These are phyloP conservation scores for Pangasius sanitwongsei DNA, from an alignment of 2,797 vertebrate genomes.

Conservation along the genomic window DNA sequence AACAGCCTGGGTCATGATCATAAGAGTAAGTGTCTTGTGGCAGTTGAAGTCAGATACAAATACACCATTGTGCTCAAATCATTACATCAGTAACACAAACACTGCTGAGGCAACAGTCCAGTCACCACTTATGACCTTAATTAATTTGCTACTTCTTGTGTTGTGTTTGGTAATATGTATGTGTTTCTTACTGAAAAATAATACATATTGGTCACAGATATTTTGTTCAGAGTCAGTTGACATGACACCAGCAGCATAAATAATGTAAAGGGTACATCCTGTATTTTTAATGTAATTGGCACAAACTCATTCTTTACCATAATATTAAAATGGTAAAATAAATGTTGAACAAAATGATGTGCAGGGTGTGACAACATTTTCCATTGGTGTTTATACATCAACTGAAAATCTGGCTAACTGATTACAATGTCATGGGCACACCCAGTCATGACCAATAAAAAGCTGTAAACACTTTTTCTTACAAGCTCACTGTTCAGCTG, in stretches of 20 bases:
- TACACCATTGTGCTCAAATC: conserved; percentile 46
- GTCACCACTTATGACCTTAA: conserved; percentile 14
- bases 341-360: conserved; percentile 9
- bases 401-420: not conserved
- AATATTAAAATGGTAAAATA: not conserved
- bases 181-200: not conserved
- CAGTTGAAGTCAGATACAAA: conserved; percentile 34
- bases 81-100: conserved; percentile 51
- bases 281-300: not conserved
- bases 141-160: not conserved
- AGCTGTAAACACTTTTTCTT: conserved; percentile 59
- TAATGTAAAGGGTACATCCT: not conserved
- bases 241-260: conserved; percentile 11
- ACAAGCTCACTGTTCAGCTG: conserved; percentile 58
- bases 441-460: conserved; percentile 57
- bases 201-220: not conserved
- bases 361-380: conserved; percentile 12
- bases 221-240: not conserved
- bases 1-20: conserved; percentile 48
- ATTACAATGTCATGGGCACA: not conserved
- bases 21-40: not conserved
- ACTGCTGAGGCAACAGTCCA: conserved; percentile 23
- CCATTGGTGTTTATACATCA: not conserved
- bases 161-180: not conserved
- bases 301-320: not conserved